These are phyloP conservation scores for Desmodus rotundus DNA, from an alignment of 2,113 vertebrate genomes.

Conservation along the genomic window DNA sequence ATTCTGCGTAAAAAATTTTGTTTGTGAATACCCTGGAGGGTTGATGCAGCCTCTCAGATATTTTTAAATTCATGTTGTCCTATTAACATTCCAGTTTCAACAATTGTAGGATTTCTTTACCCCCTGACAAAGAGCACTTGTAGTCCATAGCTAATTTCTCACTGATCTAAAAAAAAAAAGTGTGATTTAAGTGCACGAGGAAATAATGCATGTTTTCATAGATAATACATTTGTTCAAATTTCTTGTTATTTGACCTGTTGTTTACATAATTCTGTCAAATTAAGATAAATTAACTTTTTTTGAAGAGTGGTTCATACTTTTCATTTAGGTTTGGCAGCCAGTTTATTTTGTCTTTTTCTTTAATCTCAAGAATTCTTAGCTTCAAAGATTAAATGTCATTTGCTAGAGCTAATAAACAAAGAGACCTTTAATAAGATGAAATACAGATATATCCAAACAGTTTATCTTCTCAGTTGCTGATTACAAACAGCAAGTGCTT, in stretches of 20 bases:
- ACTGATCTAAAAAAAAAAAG: neutral
- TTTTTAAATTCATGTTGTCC: neutral
- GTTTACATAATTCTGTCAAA: neutral
- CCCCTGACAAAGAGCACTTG: constrained; percentile 16
- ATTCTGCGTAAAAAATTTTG: constrained; percentile 24
- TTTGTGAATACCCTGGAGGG: constrained; percentile 47
- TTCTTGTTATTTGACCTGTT: neutral
- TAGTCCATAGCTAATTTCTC: neutral
- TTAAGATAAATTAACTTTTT: constrained; percentile 34
- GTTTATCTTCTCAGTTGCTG: constrained; percentile 43
- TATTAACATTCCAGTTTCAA: neutral
- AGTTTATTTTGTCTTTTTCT: constrained; percentile 53
- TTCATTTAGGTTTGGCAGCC: constrained; percentile 9
- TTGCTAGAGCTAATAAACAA: constrained; percentile 1
- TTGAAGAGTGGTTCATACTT: constrained; percentile 38
- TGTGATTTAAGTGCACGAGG: neutral
- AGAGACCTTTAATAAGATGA: constrained; percentile 28
- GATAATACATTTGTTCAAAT: neutral
- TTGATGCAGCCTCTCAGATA: constrained; percentile 6
- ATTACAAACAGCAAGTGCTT: constrained; percentile 9
- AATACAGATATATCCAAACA: neutral
- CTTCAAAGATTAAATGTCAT: neutral
- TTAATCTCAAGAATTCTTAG: constrained; percentile 47
- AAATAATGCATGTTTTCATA: neutral
- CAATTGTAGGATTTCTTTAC: neutral